Percentiles rank a stretch among this genome's conserved stretches.
Conservation (phyloP, 2,888 invertebrate genomes). For the Drosophila nr. fundita region DNA sequence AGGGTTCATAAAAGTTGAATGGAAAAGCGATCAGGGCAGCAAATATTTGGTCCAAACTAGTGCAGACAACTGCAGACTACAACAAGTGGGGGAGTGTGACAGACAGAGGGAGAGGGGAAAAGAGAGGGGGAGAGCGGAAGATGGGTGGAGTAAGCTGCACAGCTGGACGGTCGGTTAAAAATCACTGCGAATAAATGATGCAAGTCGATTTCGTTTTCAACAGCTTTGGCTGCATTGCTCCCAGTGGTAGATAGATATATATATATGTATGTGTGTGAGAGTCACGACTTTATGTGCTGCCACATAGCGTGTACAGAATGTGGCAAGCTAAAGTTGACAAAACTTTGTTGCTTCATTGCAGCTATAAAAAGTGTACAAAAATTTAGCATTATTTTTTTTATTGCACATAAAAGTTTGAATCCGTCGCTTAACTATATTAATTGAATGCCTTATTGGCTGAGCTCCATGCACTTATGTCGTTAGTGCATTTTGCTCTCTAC, state of each 20-base stretch:
- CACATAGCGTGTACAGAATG: slow-evolving; percentile 21
- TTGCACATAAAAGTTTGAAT: neutral
- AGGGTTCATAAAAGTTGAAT: slow-evolving; percentile 70
- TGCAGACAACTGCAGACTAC: slow-evolving; percentile 53
- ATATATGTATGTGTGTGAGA: neutral
- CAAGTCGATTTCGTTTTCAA: slow-evolving; percentile 76
- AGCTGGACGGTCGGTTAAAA: slow-evolving; percentile 44
- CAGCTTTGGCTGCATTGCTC: slow-evolving; percentile 46
- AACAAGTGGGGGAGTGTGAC: neutral
- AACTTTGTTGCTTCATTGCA: slow-evolving; percentile 60
- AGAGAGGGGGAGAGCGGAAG: neutral
- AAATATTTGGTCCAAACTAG: slow-evolving; percentile 69
- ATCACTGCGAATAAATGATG: slow-evolving; percentile 76
- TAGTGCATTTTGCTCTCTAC: neutral
- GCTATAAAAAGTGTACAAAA: too few relatives aligned
- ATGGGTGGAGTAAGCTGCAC: neutral
- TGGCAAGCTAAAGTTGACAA: slow-evolving; percentile 47
- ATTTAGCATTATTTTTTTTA: neutral
- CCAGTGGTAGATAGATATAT: neutral
- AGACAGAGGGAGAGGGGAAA: neutral
- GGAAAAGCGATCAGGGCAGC: slow-evolving; percentile 65
- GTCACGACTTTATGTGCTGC: slow-evolving; percentile 1
- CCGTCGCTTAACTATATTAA: slow-evolving; percentile 17
- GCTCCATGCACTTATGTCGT: slow-evolving; percentile 2
- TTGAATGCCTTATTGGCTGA: slow-evolving; percentile 17